Percentiles rank a stretch among this genome's conserved stretches.
Evolutionary conservation across 2,797 vertebrate species (phyloP).

Genomic region (Oreortyx pictus): DNA sequence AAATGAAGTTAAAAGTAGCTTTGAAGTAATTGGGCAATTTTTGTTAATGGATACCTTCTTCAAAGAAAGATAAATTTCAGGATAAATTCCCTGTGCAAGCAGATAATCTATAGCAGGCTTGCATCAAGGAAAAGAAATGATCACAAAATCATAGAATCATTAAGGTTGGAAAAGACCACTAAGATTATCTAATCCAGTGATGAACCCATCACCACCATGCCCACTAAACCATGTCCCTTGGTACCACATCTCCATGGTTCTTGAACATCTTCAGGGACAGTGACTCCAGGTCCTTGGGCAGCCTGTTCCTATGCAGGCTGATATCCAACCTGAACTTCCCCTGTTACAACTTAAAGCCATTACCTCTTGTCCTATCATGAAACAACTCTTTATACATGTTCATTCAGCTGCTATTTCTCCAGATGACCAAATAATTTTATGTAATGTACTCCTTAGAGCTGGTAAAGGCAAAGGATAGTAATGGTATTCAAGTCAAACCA

Average conservation of each 20-base stretch:
- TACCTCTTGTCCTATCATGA: background rate
- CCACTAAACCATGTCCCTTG: no score
- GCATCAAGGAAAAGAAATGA: background rate
- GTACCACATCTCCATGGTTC: no score
- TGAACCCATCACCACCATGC: no score
- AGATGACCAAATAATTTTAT: background rate
- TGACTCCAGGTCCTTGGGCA: no score
- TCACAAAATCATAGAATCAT: rapidly evolving
- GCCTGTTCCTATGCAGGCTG: no score
- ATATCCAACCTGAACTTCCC: no score
- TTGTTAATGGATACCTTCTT: background rate
- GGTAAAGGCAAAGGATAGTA: background rate
- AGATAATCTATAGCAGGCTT: background rate
- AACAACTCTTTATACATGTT: rapidly evolving
- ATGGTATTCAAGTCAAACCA: background rate
- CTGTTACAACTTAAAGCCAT: no score
- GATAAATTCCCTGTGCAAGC: background rate
- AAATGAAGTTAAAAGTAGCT: background rate
- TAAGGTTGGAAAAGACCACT: background rate
- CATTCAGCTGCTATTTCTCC: background rate
- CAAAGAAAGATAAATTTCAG: background rate
- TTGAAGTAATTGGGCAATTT: background rate
- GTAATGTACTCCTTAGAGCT: background rate
- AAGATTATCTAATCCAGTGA: no score
- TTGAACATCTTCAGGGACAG: no score